phyloP scores from a whole-genome alignment of 2,113 vertebrate genomes.

The Passer montanus region DNA sequence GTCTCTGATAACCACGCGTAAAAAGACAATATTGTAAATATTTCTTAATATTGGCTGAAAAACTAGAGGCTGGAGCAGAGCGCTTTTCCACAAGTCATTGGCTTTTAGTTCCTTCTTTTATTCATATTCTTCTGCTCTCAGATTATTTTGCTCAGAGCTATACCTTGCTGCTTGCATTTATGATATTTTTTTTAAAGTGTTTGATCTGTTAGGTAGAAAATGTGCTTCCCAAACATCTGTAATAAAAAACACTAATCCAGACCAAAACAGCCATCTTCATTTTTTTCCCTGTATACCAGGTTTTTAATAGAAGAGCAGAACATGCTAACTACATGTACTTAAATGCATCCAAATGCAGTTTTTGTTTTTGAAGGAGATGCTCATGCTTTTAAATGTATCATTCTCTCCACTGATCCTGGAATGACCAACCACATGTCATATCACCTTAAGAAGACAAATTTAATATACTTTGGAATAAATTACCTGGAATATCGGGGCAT shows the following conservation, averaged over 20 bases:
- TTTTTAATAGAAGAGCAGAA: not conserved
- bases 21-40: not conserved
- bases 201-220: not conserved
- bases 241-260: not conserved
- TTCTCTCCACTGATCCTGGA: not conserved
- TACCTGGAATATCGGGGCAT: not conserved
- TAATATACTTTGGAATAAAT: not conserved
- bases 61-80: not conserved
- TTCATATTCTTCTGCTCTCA: not conserved
- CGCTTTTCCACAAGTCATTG: not conserved
- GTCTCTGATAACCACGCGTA: not conserved
- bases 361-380: not conserved
- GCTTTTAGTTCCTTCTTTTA: not conserved
- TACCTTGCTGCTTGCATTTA: not conserved
- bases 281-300: not conserved
- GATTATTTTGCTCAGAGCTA: not conserved
- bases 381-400: not conserved
- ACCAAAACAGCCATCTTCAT: fast-evolving
- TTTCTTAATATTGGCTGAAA: not conserved
- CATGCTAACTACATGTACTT: not conserved
- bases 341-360: not conserved
- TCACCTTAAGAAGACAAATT: not conserved
- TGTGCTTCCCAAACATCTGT: not conserved
- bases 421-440: not conserved
- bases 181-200: fast-evolving